Base-by-base conservation (phyloP, 2,888 invertebrate species). In the Cancer borealis region DNA sequence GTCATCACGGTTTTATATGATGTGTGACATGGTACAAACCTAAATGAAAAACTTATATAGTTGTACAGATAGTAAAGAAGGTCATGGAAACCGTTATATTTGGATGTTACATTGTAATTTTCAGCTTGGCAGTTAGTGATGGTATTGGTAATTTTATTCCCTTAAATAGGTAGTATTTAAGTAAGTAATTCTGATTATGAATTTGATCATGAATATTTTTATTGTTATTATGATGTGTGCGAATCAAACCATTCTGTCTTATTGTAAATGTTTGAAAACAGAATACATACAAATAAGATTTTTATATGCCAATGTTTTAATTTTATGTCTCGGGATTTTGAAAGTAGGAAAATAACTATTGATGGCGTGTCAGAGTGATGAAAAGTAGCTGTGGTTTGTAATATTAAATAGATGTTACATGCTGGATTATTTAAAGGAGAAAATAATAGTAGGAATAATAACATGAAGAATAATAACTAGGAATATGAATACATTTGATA, bases 141-240 rank as follows among this genome's bases (percentile, higher is more conserved):
- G 54, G n/a, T 66, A 66, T 66, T 66, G n/a, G n/a, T 66, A n/a
- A 66, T n/a, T 66, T 66, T 66, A 66, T n/a, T 66, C 66, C 66
- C 2, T n/a, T n/a, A 66, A 66, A 66, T 66, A n/a, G 54, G 14
- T 54, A 54, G 14, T 10, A 17, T 3, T 14, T 54, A 10, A 54
- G 17, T 14, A 66, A 21, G 2, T 66, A n/a, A 66, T n/a, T 6
- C 66, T 66, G 6, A 17, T 73, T 5, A 21, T 73, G 17, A 21
- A 73, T 21, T 21, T 60, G 0, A 6, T 8, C n/a, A 21, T 26
- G 5, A 26, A 8, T 26, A 73, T 73, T 26, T 73, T n/a, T 21
- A 17, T 73, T 0, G 3, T 5, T 26, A n/a, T n/a, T 73, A 26
- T 26, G 5, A 21, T 26, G 10, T 73, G 73, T 1, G 3, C 26